Percentiles rank a stretch among this genome's conserved stretches.
Evolutionary conservation across 2,888 invertebrate species (phyloP).

Genomic region (Choristoneura rosaceana): DNA sequence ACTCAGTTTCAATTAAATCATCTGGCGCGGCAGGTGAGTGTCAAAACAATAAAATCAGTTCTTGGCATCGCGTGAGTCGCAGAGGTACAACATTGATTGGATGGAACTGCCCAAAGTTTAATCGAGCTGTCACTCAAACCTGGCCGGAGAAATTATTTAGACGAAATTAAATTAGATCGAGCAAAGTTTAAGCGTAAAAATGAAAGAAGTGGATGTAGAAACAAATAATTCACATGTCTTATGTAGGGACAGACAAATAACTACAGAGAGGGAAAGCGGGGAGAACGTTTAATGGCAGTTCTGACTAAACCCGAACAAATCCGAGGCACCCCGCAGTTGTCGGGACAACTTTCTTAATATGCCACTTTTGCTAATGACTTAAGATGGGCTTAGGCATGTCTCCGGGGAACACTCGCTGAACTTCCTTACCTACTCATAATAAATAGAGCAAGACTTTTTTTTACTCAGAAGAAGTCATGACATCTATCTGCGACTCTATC

Average conservation of each 20-base stretch:
- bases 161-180: conserved; percentile 41
- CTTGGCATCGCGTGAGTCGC: conserved; percentile 36
- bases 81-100: conserved; percentile 49
- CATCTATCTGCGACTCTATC: no score
- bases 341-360: conserved; percentile 46
- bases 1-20: conserved; percentile 51
- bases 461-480: neutral
- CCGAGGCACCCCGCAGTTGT: conserved; percentile 6
- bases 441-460: conserved; percentile 13
- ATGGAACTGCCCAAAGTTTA: conserved; percentile 55
- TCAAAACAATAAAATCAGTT: conserved; percentile 47
- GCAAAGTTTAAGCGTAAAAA: conserved; percentile 12
- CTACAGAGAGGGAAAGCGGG: neutral
- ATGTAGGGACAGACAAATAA: conserved; percentile 2
- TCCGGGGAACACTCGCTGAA: conserved; percentile 6
- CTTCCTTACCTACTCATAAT: conserved; percentile 4
- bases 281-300: conserved; percentile 12
- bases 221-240: conserved; percentile 17
- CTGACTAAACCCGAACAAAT: conserved; percentile 11
- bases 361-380: conserved; percentile 43
- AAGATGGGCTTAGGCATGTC: conserved; percentile 30
- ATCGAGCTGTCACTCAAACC: conserved; percentile 63
- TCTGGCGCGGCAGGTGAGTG: conserved; percentile 50
- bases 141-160: conserved; percentile 42
- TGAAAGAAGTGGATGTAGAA: conserved; percentile 18